Conservation (phyloP, 1,140 invertebrate genomes). For the Bombus ignitus region DNA sequence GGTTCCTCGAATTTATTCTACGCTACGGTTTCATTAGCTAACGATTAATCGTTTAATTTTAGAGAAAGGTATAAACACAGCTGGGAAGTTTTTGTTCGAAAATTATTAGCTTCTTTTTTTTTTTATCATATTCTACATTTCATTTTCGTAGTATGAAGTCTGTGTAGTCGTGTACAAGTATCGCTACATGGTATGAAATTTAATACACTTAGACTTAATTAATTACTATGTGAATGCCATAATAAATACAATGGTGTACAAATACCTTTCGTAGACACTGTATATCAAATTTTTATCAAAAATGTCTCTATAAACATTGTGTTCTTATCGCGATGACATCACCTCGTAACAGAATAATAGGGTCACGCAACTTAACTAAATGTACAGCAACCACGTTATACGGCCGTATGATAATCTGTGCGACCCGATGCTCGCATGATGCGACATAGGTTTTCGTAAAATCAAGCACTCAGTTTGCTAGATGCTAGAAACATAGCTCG, state of each 20-base stretch:
- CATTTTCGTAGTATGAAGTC: too few species aligned
- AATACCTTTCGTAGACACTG: too few species aligned
- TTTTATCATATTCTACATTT: too few species aligned
- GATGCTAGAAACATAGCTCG: constrained; percentile 57
- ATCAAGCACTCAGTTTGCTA: constrained; percentile 58
- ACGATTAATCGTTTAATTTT: not conserved
- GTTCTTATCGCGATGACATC: not conserved
- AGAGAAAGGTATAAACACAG: not conserved
- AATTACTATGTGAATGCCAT: too few species aligned
- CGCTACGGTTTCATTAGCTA: not conserved
- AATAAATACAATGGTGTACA: too few species aligned
- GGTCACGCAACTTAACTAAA: constrained; percentile 21
- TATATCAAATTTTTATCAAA: too few species aligned
- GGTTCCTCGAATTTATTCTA: too few species aligned
- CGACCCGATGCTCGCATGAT: constrained; percentile 25
- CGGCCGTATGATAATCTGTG: constrained; percentile 47
- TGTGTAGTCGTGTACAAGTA: too few species aligned
- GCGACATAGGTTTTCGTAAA: constrained; percentile 61
- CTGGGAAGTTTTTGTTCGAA: not conserved
- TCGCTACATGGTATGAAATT: too few species aligned
- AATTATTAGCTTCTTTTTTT: not conserved
- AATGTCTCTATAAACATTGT: not conserved
- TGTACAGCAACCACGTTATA: constrained; percentile 3
- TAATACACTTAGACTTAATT: too few species aligned
- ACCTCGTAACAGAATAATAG: not conserved